Evolutionary conservation across 2,113 vertebrate genomes (phyloP).

Genomic region (Erythrocercus mccallii): DNA sequence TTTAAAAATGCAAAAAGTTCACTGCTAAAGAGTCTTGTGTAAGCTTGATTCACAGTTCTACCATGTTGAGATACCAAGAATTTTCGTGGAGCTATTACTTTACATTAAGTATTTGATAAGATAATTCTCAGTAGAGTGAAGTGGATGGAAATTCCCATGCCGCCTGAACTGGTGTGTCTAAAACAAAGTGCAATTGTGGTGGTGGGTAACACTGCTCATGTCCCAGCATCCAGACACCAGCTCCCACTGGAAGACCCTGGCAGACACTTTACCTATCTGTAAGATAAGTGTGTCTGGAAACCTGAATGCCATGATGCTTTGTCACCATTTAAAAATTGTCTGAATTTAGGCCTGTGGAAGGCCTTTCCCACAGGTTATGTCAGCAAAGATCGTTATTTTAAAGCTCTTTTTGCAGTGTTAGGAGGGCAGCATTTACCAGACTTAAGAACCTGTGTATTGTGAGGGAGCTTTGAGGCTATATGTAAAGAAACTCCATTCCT

Average conservation of each 20-base stretch:
- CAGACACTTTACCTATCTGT: not conserved
- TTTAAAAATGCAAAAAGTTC: not conserved
- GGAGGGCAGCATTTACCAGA: not conserved
- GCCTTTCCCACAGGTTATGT: not conserved
- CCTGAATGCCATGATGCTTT: not conserved
- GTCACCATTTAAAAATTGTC: not conserved
- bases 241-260: not conserved
- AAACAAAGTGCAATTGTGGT: fast-evolving
- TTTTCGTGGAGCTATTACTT: not conserved
- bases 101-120: not conserved
- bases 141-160: not conserved
- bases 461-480: not conserved
- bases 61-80: not conserved
- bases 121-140: not conserved
- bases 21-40: not conserved
- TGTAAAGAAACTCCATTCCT: not conserved
- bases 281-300: not conserved
- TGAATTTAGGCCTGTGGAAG: not conserved
- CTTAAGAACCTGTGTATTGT: not conserved
- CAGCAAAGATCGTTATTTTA: not conserved
- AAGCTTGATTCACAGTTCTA: not conserved
- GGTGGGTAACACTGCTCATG: not conserved
- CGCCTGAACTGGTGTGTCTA: not conserved
- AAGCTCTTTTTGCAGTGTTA: not conserved
- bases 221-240: not conserved